phyloP scores from a whole-genome alignment of 2,888 invertebrate genomes.

The Bembecia ichneumoniformis region DNA sequence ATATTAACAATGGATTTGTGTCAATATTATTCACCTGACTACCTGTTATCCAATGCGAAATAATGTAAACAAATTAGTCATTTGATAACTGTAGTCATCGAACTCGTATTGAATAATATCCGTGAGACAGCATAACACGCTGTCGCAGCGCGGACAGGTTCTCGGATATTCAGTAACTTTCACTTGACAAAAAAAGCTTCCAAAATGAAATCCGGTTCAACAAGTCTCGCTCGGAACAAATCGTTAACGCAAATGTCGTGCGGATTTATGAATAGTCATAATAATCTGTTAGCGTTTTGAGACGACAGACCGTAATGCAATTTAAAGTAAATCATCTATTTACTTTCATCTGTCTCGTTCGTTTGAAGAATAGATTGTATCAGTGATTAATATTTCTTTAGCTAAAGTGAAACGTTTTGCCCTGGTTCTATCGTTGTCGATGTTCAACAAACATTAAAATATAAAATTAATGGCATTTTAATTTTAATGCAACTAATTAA shows the following conservation, averaged over 20 bases:
- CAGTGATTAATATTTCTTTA: background rate
- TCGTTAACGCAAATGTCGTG: constrained; percentile 14
- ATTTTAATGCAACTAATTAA: no score
- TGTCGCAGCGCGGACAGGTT: constrained; percentile 47
- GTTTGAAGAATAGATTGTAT: background rate
- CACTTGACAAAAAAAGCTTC: constrained; percentile 43
- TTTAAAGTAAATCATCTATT: background rate
- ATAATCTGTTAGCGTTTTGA: constrained; percentile 4
- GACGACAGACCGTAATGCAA: background rate
- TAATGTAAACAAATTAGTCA: constrained; percentile 30
- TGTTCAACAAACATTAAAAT: no score
- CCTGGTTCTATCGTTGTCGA: no score
- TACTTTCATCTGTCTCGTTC: background rate
- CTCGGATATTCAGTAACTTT: constrained; percentile 49
- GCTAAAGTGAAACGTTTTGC: background rate
- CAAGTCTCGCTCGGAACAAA: constrained; percentile 11
- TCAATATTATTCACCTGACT: background rate
- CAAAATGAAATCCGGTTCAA: constrained; percentile 49
- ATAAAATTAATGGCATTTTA: no score
- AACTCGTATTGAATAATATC: constrained; percentile 53
- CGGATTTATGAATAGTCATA: constrained; percentile 20
- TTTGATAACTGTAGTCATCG: constrained; percentile 47
- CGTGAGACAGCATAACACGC: constrained; percentile 29
- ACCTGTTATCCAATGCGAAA: constrained; percentile 21
- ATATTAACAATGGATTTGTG: background rate